Conservation (phyloP, 2,113 vertebrate genomes). For the Perccottus glenii region DNA sequence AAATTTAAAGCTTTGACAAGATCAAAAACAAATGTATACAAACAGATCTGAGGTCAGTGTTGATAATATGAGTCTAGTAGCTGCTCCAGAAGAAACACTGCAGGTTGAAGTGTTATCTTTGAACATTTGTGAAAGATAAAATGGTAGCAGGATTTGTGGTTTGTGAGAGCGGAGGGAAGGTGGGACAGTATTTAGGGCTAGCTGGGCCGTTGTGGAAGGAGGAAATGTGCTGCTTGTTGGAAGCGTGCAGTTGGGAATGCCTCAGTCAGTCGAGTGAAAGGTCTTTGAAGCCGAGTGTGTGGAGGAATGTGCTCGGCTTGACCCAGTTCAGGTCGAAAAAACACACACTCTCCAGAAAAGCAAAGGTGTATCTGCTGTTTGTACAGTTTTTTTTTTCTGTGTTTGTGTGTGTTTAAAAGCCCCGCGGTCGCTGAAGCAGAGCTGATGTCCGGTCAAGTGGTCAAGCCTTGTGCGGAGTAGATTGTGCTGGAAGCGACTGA, state of each 20-base stretch:
- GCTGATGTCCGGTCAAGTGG: conserved; percentile 60
- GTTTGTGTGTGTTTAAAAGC: conserved; percentile 9
- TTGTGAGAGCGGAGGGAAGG: background rate
- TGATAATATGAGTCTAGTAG: no score
- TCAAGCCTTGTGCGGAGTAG: conserved; percentile 44
- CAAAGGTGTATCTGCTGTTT: conserved; percentile 9
- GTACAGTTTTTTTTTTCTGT: conserved; percentile 3
- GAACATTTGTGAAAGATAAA: no score
- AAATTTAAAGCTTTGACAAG: no score
- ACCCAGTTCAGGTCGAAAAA: conserved; percentile 59
- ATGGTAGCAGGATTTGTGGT: background rate
- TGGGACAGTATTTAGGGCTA: background rate
- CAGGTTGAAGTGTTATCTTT: no score
- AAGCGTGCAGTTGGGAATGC: conserved; percentile 14
- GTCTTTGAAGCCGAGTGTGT: conserved; percentile 31
- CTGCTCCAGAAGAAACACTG: no score
- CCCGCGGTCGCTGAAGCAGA: conserved; percentile 17
- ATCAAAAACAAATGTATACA: no score
- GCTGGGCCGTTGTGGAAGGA: conserved; percentile 8
- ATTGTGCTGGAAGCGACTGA: conserved; percentile 22
- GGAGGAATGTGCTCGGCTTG: conserved; percentile 23
- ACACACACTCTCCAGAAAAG: conserved; percentile 26
- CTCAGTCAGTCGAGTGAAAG: conserved; percentile 40
- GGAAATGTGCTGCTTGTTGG: conserved; percentile 32
- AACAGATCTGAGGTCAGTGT: no score